Conservation (phyloP, 2,797 vertebrate genomes). For the Catostomus latipinnis region DNA sequence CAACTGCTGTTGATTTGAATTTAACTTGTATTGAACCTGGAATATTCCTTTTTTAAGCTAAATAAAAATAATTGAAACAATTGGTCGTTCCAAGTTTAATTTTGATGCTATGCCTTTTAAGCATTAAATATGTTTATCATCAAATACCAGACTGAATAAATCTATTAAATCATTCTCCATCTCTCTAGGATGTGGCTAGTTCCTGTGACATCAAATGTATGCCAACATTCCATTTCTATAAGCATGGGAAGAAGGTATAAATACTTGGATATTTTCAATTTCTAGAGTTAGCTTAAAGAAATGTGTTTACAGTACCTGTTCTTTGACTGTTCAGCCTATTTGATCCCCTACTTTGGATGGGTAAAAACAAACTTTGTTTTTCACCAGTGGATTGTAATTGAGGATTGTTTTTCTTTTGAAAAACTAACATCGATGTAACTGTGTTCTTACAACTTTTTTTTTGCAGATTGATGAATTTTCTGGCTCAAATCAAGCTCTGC, state of each 20-base stretch:
- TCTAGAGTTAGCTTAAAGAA: not conserved
- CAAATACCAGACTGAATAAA: not conserved
- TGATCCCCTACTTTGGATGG: not conserved
- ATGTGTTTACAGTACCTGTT: not conserved
- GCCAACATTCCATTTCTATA: conserved; percentile 93
- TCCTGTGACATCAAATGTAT: conserved; percentile 82
- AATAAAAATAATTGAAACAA: conserved; percentile 19
- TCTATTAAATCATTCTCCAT: not conserved
- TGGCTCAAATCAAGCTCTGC: conserved; percentile 79
- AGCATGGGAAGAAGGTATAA: conserved; percentile 78
- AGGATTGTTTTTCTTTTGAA: not conserved
- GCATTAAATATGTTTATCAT: conserved; percentile 42
- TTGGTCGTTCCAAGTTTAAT: too few species aligned
- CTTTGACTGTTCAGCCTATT: not conserved
- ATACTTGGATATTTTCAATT: not conserved
- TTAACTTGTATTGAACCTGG: too few species aligned
- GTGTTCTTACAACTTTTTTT: not conserved
- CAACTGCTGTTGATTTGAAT: too few species aligned
- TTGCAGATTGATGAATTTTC: conserved; percentile 85
- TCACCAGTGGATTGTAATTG: not conserved
- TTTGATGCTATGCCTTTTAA: too few species aligned
- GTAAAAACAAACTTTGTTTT: not conserved
- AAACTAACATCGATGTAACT: not conserved
- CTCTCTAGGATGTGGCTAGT: conserved; percentile 80
- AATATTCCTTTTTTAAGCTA: not conserved